phyloP scores from a whole-genome alignment of 2,113 vertebrate species.

The Pangasianodon gigas region DNA sequence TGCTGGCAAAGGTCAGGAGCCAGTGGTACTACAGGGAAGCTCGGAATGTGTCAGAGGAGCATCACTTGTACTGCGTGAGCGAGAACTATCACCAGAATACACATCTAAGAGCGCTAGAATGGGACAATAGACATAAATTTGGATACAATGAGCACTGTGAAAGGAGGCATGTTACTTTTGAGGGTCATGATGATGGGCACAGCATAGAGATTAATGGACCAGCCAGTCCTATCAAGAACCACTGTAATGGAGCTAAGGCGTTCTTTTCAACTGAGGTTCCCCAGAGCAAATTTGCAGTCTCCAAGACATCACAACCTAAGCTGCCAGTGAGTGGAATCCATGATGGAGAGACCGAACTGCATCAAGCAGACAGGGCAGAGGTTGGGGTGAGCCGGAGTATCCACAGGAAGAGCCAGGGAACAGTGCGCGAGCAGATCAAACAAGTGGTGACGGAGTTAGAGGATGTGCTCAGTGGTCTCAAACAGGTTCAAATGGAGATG shows the following conservation, averaged over 20 bases:
- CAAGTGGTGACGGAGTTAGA: slow-evolving; percentile 77
- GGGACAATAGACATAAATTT: neutral
- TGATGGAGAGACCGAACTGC: neutral
- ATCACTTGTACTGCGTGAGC: slow-evolving; percentile 36
- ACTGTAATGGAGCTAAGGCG: slow-evolving; percentile 56
- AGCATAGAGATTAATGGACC: slow-evolving; percentile 46
- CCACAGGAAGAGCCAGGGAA: slow-evolving; percentile 60
- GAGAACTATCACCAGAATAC: slow-evolving; percentile 55
- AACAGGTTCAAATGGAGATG: slow-evolving; percentile 79
- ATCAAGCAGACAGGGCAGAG: slow-evolving; percentile 16
- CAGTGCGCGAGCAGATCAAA: slow-evolving; percentile 74
- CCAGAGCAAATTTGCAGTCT: slow-evolving; percentile 62
- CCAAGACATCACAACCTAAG: slow-evolving; percentile 44
- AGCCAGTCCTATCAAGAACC: slow-evolving; percentile 58
- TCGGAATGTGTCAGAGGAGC: slow-evolving; percentile 52
- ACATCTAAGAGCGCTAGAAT: slow-evolving; percentile 24
- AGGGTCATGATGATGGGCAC: slow-evolving; percentile 60
- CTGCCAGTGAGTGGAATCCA: neutral
- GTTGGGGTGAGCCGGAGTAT: slow-evolving; percentile 48
- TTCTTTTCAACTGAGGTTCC: slow-evolving; percentile 75
- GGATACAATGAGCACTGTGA: slow-evolving; percentile 63
- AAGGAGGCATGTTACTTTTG: slow-evolving; percentile 47
- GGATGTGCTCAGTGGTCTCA: slow-evolving; percentile 76
- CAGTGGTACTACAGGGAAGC: slow-evolving; percentile 56
- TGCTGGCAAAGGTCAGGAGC: slow-evolving; percentile 70